Conservation (phyloP, 2,113 vertebrate species). For the Passer domesticus region DNA sequence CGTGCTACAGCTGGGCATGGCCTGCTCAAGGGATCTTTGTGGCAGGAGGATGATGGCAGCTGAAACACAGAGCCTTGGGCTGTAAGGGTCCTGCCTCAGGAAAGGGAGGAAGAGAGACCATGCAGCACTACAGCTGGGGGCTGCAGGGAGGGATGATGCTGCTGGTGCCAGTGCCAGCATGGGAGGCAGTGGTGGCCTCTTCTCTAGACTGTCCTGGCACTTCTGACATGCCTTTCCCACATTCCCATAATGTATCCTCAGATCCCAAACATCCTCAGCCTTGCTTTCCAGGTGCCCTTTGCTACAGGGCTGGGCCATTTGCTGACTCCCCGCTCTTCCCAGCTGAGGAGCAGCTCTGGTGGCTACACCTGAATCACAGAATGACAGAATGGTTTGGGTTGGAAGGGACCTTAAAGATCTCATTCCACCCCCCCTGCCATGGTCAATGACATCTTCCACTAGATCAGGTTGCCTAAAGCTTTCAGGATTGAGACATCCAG, state of each 20-base stretch:
- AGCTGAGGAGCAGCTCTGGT: neutral
- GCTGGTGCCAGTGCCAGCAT: accelerated
- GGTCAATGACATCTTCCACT: neutral
- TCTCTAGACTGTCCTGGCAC: neutral
- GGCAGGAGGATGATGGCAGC: neutral
- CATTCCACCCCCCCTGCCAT: neutral
- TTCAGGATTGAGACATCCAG: neutral
- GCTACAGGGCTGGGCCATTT: neutral
- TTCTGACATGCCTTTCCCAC: neutral
- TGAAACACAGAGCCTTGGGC: neutral
- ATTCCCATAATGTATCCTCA: neutral
- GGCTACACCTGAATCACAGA: neutral
- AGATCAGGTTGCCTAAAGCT: neutral
- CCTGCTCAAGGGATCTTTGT: accelerated
- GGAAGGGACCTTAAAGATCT: neutral
- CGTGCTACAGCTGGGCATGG: accelerated
- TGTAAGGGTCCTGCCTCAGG: accelerated
- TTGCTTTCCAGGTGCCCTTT: neutral
- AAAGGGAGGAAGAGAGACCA: neutral
- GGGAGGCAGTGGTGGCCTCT: neutral
- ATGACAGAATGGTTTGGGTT: neutral
- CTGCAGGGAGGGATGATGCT: neutral
- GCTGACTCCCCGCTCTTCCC: neutral
- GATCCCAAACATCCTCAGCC: neutral
- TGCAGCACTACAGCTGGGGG: neutral